phyloP scores from a whole-genome alignment of 2,888 invertebrate species.

The Empis stercorea region DNA sequence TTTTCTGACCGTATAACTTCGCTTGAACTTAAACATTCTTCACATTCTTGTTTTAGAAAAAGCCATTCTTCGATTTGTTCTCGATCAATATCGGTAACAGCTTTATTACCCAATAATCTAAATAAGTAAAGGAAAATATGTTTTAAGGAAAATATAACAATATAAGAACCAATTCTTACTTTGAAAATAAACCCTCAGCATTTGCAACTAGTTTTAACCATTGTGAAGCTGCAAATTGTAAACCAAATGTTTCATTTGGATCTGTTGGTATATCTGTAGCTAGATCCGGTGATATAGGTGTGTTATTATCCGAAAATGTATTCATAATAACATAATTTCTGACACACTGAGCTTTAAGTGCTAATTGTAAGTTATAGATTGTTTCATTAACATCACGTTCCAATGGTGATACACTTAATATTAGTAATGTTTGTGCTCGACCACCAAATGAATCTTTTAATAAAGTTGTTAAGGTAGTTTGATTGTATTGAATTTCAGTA shows the following conservation, averaged over 20 bases:
- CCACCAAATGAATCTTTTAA: conserved; percentile 64
- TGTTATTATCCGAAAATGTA: conserved; percentile 52
- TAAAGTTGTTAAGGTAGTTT: conserved; percentile 55
- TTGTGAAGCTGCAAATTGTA: conserved; percentile 72
- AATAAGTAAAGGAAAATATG: conserved; percentile 19
- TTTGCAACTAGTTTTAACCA: conserved; percentile 71
- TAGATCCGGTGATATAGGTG: conserved; percentile 36
- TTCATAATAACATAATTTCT: conserved; percentile 60
- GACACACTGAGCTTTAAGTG: conserved; percentile 51
- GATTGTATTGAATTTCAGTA: conserved; percentile 38
- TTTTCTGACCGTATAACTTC: conserved; percentile 26
- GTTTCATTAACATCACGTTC: conserved; percentile 55
- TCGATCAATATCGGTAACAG: conserved; percentile 56
- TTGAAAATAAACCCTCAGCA: conserved; percentile 63
- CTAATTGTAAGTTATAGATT: conserved; percentile 53
- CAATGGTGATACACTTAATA: conserved; percentile 59
- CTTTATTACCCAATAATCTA: conserved; percentile 49
- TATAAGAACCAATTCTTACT: conserved; percentile 36
- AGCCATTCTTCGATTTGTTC: conserved; percentile 73
- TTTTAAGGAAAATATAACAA: neutral
- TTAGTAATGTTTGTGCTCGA: conserved; percentile 57
- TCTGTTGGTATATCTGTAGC: conserved; percentile 11
- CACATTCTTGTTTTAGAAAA: conserved; percentile 74
- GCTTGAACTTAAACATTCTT: conserved; percentile 51
- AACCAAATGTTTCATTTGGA: conserved; percentile 46